phyloP scores from a whole-genome alignment of 35 echinoderm and acorn worm genomes.

The Heliocidaris tuberculata region DNA sequence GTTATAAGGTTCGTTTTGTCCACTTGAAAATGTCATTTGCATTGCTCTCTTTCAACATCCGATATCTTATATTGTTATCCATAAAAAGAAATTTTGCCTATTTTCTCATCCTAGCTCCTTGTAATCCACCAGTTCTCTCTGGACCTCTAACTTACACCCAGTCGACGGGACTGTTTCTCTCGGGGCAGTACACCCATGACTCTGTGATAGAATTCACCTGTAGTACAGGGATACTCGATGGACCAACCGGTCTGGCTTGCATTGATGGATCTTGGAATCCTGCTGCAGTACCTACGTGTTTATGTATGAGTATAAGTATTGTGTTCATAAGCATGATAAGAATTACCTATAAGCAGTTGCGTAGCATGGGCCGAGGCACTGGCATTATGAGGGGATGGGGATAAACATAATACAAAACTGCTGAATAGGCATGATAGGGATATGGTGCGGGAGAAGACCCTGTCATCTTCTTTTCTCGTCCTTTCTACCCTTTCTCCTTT shows the following conservation, averaged over 20 bases:
- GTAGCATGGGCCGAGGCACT: no score
- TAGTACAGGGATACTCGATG: neutral
- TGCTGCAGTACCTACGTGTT: neutral
- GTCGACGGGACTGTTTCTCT: neutral
- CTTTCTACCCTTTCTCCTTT: no score
- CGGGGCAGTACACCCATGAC: neutral
- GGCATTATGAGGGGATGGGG: no score
- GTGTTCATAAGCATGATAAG: neutral
- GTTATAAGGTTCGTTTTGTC: no score
- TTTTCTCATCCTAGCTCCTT: neutral
- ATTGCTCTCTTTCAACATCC: no score
- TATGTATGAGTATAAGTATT: neutral
- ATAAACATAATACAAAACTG: no score
- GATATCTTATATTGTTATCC: no score
- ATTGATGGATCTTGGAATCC: constrained; percentile 13
- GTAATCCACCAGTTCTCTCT: neutral
- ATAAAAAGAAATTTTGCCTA: no score
- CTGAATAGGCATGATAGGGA: no score
- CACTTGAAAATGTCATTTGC: no score
- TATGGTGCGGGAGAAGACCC: no score
- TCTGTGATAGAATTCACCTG: neutral
- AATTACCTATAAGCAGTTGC: neutral
- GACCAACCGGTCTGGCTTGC: neutral
- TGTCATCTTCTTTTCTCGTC: no score
- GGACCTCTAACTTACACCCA: neutral